Conservation (phyloP, 2,113 vertebrate genomes). For the Gnathonemus echidnorhynchus region DNA sequence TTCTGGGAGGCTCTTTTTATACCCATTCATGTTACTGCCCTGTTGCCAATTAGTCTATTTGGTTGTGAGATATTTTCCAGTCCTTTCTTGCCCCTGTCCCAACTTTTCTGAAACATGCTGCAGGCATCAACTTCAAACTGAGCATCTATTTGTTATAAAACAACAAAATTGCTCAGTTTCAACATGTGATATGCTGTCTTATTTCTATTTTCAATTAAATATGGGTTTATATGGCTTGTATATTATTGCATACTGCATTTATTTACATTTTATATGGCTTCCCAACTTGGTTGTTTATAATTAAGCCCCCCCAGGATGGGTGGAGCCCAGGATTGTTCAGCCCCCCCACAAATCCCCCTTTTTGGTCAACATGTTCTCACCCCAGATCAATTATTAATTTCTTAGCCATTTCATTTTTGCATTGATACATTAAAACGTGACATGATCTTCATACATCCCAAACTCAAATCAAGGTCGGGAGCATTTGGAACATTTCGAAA, state of each 20-base stretch:
- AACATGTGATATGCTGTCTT: not conserved
- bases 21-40: not conserved
- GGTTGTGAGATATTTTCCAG: not conserved
- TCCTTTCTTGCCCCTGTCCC: not conserved
- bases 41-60: not conserved
- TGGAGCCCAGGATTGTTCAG: too few species aligned
- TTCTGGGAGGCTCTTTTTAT: not conserved
- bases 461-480: not conserved
- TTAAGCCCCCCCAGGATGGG: too few species aligned
- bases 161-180: not conserved
- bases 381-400: not conserved
- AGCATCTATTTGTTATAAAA: not conserved
- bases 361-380: not conserved
- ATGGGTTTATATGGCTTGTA: not conserved
- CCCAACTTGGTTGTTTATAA: too few species aligned
- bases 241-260: not conserved
- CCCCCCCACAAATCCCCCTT: not conserved
- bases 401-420: not conserved
- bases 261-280: too few species aligned
- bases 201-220: not conserved
- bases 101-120: not conserved
- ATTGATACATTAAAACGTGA: not conserved
- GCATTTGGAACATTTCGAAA: not conserved
- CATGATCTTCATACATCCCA: not conserved
- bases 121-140: not conserved